phyloP scores from a whole-genome alignment of 2,797 vertebrate genomes.

The Neoniphon sammara region DNA sequence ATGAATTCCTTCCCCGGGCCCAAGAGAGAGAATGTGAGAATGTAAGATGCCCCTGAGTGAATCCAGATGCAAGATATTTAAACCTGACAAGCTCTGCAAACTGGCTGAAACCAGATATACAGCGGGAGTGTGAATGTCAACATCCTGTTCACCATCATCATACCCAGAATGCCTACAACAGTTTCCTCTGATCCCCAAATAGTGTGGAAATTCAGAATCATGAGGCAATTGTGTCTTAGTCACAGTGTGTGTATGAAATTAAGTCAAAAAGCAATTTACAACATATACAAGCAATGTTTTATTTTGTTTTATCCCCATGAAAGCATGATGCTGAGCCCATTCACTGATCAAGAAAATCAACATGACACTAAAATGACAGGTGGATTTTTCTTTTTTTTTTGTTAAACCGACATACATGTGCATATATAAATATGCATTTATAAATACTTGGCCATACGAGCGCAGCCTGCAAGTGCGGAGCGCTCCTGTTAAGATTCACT shows the following conservation, averaged over 20 bases:
- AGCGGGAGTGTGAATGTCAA: conserved; percentile 35
- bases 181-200: not conserved
- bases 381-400: conserved; percentile 1
- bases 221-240: not conserved
- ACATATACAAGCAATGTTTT: conserved; percentile 42
- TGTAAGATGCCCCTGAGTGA: conserved; percentile 24
- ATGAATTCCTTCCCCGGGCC: conserved; percentile 7
- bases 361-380: conserved; percentile 41
- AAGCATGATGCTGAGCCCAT: conserved; percentile 23
- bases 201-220: conserved; percentile 1
- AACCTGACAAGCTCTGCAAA: conserved; percentile 18
- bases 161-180: conserved; percentile 1
- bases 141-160: conserved; percentile 31
- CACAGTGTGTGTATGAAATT: not conserved
- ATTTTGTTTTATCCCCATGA: conserved; percentile 44
- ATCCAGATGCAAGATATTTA: conserved; percentile 43
- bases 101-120: conserved; percentile 39
- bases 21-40: conserved; percentile 19
- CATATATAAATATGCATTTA: conserved; percentile 46
- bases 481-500: conserved; percentile 20
- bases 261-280: conserved; percentile 17
- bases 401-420: conserved; percentile 32
- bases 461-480: conserved; percentile 1
- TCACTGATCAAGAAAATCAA: conserved; percentile 26
- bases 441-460: conserved; percentile 22